Conservation (phyloP, 2,888 invertebrate species). For the Julus scanicus region DNA sequence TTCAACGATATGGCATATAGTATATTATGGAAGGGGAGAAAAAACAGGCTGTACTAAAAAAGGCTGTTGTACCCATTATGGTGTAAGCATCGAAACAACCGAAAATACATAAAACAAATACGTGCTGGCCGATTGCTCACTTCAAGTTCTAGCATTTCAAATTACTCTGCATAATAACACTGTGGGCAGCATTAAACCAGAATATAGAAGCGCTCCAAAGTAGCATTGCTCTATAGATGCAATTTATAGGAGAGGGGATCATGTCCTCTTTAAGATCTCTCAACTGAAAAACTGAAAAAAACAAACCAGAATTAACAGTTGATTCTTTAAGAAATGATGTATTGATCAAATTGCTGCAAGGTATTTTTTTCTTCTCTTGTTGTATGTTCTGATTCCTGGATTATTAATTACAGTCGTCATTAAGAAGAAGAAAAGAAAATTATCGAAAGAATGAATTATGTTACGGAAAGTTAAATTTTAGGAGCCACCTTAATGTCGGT, state of each 20-base stretch:
- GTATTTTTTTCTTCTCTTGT: too few relatives aligned
- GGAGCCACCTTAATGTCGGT: too few relatives aligned
- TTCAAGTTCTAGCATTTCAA: constrained; percentile 9
- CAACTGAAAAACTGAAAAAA: not conserved
- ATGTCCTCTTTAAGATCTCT: not conserved
- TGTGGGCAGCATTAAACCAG: constrained; percentile 2
- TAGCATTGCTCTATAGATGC: not conserved
- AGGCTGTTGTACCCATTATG: not conserved
- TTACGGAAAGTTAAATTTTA: too few relatives aligned
- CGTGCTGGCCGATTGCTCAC: not conserved
- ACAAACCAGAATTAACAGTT: not conserved
- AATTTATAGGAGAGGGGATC: not conserved
- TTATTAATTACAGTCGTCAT: too few relatives aligned
- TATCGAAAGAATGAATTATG: too few relatives aligned
- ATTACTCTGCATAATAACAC: constrained; percentile 26
- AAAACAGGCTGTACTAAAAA: not conserved
- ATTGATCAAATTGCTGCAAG: too few relatives aligned
- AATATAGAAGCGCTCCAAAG: not conserved
- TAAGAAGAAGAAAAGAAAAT: too few relatives aligned
- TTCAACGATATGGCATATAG: not conserved
- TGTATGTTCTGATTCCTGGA: too few relatives aligned
- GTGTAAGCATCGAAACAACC: not conserved
- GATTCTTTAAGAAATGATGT: not conserved
- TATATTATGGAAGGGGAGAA: not conserved
- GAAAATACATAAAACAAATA: constrained; percentile 45